Percentiles rank a stretch among this genome's conserved stretches.
These are phyloP conservation scores for Oryzias dopingdopingensis DNA, from an alignment of 2,797 vertebrate genomes.

Conservation along the genomic window DNA sequence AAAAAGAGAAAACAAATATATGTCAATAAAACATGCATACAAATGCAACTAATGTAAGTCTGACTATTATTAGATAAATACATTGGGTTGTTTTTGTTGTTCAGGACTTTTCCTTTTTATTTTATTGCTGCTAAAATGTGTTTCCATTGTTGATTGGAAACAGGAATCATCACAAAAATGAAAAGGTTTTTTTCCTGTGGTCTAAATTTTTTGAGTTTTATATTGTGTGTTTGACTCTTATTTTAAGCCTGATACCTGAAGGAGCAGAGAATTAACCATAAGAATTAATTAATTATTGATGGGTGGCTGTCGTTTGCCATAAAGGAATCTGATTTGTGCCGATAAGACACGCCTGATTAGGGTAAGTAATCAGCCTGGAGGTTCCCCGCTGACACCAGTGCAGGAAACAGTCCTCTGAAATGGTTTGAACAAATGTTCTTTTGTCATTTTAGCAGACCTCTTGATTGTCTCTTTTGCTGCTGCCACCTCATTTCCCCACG, in stretches of 20 bases:
- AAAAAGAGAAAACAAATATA: too few relatives aligned
- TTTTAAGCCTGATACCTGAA: constrained; percentile 5
- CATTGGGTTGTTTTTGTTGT: too few relatives aligned
- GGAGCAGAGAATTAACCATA: constrained; percentile 33
- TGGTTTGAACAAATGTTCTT: not conserved
- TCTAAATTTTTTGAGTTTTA: not conserved
- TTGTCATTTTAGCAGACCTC: constrained; percentile 15
- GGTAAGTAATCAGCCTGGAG: constrained; percentile 11
- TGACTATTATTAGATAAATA: too few relatives aligned
- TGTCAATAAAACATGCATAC: too few relatives aligned
- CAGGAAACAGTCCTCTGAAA: constrained; percentile 1
- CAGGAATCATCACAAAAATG: too few relatives aligned
- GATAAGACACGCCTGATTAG: constrained; percentile 4
- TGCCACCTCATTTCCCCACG: constrained; percentile 18
- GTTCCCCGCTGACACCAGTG: constrained; percentile 7
- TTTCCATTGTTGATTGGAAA: too few relatives aligned
- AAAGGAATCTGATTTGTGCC: constrained; percentile 24
- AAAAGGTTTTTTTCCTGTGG: not conserved
- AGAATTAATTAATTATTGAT: constrained; percentile 41
- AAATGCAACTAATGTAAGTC: too few relatives aligned
- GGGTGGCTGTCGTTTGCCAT: not conserved
- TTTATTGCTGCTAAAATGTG: too few relatives aligned
- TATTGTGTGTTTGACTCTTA: constrained; percentile 21
- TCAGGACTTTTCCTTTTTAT: too few relatives aligned
- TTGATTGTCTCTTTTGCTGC: constrained; percentile 7